Evolutionary conservation across 1,140 invertebrate genomes (phyloP).

Genomic region (Aethina tumida): DNA sequence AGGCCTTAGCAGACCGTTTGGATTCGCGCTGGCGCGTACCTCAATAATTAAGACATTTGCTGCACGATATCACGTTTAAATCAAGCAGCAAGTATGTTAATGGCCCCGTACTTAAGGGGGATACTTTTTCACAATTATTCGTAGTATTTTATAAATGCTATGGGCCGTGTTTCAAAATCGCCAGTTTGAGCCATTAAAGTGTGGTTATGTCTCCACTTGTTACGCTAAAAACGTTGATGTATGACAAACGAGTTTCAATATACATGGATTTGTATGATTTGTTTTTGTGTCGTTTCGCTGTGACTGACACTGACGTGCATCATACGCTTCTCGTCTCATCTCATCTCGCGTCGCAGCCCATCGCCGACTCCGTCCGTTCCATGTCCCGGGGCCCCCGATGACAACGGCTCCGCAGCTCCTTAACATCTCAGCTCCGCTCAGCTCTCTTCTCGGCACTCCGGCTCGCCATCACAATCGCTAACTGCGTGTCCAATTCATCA

Average conservation of each 20-base stretch:
- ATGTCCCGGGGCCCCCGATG: no score
- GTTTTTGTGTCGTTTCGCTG: conserved; percentile 7
- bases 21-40: conserved; percentile 31
- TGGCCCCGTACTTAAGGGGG: conserved; percentile 27
- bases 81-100: conserved; percentile 34
- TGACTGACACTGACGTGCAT: conserved; percentile 8
- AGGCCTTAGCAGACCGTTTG: conserved; percentile 34
- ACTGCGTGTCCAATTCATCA: no score
- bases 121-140: conserved; percentile 27
- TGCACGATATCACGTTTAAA: conserved; percentile 34
- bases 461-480: no score
- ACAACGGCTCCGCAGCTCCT: no score
- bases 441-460: no score
- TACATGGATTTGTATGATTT: conserved; percentile 11
- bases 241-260: conserved; percentile 21
- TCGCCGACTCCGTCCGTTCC: no score
- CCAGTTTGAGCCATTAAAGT: conserved; percentile 16
- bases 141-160: conserved; percentile 23
- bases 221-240: conserved; percentile 22
- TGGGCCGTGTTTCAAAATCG: conserved; percentile 9
- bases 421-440: no score
- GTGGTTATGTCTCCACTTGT: conserved; percentile 20
- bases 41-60: conserved; percentile 37
- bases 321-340: no score
- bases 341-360: no score